Evolutionary conservation across 1,140 invertebrate species (phyloP).

Genomic region (Zeugodacus cucurbitae): DNA sequence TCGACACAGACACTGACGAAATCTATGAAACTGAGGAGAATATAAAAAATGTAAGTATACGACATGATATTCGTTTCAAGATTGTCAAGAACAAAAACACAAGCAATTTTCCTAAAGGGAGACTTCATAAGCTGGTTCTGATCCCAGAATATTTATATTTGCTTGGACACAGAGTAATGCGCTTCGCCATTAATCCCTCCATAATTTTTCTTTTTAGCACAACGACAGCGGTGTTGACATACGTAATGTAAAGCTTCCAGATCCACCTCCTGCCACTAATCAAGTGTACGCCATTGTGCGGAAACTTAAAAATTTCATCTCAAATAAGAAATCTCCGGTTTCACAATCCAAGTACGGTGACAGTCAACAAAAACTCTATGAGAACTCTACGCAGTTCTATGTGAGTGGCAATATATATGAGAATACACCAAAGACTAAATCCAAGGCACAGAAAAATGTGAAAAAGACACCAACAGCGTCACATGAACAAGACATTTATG

Average conservation of each 20-base stretch:
- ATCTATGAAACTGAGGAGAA: conserved; percentile 68
- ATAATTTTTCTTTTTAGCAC: conserved; percentile 49
- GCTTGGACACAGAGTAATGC: no score
- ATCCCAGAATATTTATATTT: no score
- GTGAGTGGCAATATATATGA: conserved; percentile 47
- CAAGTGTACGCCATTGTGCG: conserved; percentile 68
- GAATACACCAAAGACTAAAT: conserved; percentile 39
- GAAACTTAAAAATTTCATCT: conserved; percentile 72
- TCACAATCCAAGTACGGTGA: conserved; percentile 48
- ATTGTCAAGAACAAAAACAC: no score
- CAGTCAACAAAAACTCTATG: conserved; percentile 61
- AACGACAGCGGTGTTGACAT: conserved; percentile 68
- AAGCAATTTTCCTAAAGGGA: no score
- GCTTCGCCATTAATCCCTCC: no score
- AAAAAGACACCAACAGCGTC: conserved; percentile 26
- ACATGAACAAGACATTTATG: conserved; percentile 50
- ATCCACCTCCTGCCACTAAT: conserved; percentile 69
- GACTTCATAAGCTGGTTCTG: no score
- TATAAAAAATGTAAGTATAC: conserved; percentile 52
- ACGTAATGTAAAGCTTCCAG: conserved; percentile 70
- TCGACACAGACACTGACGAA: conserved; percentile 73
- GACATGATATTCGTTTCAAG: background rate
- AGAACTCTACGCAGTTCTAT: conserved; percentile 61
- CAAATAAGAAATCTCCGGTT: conserved; percentile 69
- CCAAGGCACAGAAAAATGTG: conserved; percentile 26